Conservation (phyloP, 2,888 invertebrate genomes). For the Doris montereyensis region DNA sequence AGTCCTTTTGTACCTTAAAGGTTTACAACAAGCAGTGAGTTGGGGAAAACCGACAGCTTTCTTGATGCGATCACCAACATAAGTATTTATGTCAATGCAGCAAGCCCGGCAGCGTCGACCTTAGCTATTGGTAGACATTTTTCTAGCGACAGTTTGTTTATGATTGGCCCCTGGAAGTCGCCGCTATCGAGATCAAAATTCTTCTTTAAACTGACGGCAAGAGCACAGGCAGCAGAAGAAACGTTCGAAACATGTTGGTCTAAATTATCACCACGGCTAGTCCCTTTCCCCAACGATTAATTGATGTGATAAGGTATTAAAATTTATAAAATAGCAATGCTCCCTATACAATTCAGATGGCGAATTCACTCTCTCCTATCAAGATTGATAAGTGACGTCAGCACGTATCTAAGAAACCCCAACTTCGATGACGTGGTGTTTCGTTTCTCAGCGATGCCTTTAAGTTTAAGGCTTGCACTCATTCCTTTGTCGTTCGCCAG, state of each 20-base stretch:
- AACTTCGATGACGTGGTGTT: too few relatives aligned
- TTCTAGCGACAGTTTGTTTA: slow-evolving; percentile 18
- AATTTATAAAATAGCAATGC: too few relatives aligned
- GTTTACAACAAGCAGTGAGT: slow-evolving; percentile 39
- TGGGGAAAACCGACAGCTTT: slow-evolving; percentile 40
- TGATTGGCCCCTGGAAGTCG: neutral
- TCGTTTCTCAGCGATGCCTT: too few relatives aligned
- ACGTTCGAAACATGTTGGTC: slow-evolving; percentile 40
- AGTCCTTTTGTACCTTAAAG: slow-evolving; percentile 37
- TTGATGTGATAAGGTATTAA: too few relatives aligned
- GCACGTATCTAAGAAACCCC: too few relatives aligned
- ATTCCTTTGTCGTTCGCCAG: too few relatives aligned
- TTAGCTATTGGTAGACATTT: slow-evolving; percentile 31
- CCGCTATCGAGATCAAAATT: neutral
- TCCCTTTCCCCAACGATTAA: too few relatives aligned
- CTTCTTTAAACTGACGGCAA: slow-evolving; percentile 35
- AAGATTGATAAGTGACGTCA: too few relatives aligned
- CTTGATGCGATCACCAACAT: slow-evolving; percentile 39
- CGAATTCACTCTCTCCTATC: too few relatives aligned
- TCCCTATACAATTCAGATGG: too few relatives aligned
- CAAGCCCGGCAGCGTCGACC: slow-evolving; percentile 22
- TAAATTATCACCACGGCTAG: too few relatives aligned
- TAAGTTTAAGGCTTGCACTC: too few relatives aligned
- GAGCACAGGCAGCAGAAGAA: slow-evolving; percentile 36
- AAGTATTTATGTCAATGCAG: slow-evolving; percentile 15